Base-by-base conservation (phyloP, 1,140 invertebrate species). In the Caenorhabditis latens region DNA sequence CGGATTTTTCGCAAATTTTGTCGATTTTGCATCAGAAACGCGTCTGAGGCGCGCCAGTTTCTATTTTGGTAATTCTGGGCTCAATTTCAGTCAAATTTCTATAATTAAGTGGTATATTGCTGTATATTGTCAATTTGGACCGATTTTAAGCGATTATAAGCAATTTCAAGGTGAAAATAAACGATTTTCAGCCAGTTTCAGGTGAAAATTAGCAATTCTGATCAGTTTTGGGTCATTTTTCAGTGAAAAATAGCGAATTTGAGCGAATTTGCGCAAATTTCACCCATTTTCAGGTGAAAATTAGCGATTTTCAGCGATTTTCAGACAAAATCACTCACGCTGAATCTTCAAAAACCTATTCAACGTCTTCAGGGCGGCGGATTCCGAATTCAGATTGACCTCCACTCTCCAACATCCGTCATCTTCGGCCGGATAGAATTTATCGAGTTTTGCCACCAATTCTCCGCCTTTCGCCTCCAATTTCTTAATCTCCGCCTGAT, bases 371-470 rank as follows among this genome's bases (percentile, higher is more conserved):
- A 24, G 2, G 4, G 71, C 46, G 3, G 46, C 4, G 9, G 9
- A 5, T 14, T 79, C 71, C 0, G 43, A 13, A 32, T 13, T 6
- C 14, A 79, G 16, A 16, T 79, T 50, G 19, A 79, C 46, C 5
- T 50, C n/a, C 0, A 79, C 46, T 6, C 19, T 58, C 7, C 58
- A 61, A 9, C 43, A 21, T 40, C 83, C 58, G 4, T 58, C 24
- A 53, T 84, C 83, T 61, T 84, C 83, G 3, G 55, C 83, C 19
- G 83, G 58, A 46, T 84, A 84, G 53, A 61, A 63, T 16, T 61
- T 84, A 16, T 84, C 83, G 8, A 21, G 9, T 32, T 61, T 83
- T 6, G 14, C n/a, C 61, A 32, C 3, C 19, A n/a, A 13, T 14
- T n/a, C 48, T 21, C n/a, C 43, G 16, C 48, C 24, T 58, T 46